These are phyloP conservation scores for Lasioglossum vierecki DNA, from an alignment of 2,888 invertebrate species.

Conservation along the genomic window DNA sequence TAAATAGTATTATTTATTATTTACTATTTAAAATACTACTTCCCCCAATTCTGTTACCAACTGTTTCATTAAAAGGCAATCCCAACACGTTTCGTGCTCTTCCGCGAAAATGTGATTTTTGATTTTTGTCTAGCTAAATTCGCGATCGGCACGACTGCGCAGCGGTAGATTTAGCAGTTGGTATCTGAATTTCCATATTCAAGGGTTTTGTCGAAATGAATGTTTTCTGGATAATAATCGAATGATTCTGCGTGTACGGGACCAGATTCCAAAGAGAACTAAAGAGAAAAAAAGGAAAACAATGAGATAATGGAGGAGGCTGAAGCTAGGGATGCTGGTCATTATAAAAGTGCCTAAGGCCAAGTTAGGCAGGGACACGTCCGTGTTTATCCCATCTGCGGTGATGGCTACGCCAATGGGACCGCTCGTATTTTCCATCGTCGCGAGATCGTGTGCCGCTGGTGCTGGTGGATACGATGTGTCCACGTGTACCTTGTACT, in stretches of 20 bases:
- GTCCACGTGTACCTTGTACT: slow-evolving; percentile 54
- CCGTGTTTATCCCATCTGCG: not conserved
- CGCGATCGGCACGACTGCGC: too few species aligned
- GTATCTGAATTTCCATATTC: not conserved
- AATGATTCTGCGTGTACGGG: not conserved
- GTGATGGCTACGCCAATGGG: slow-evolving; percentile 38
- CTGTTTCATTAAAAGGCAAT: too few species aligned
- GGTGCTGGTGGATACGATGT: slow-evolving; percentile 29
- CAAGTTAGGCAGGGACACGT: not conserved
- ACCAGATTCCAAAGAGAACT: not conserved
- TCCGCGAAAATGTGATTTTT: too few species aligned
- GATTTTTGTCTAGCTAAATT: too few species aligned
- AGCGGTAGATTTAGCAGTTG: not conserved
- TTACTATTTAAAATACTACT: too few species aligned
- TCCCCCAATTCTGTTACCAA: too few species aligned
- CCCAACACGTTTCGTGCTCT: too few species aligned
- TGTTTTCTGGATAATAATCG: not conserved
- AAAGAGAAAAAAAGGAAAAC: not conserved
- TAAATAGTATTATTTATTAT: too few species aligned
- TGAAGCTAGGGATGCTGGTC: not conserved
- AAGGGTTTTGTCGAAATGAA: not conserved
- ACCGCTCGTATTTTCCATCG: slow-evolving; percentile 36
- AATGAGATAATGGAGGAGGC: not conserved
- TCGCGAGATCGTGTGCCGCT: slow-evolving; percentile 39
- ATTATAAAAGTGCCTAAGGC: not conserved